Base-by-base conservation (phyloP, 2,888 invertebrate species). In the Sicus ferrugineus region DNA sequence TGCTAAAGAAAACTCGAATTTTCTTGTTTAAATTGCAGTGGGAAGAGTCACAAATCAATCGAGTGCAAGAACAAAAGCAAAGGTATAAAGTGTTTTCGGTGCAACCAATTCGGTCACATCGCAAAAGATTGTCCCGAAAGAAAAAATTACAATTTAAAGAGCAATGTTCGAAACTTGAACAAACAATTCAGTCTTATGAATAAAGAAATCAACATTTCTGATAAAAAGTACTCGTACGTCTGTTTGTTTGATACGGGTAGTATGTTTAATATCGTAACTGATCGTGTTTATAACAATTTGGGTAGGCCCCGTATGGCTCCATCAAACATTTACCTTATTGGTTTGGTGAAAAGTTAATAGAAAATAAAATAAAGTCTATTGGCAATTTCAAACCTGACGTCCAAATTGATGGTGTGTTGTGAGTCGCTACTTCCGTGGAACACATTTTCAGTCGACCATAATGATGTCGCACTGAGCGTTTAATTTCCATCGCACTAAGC, bases 31-130 rank as follows among this genome's bases (percentile, higher is more conserved):
- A 63, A 63, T 63, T 63, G 63, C 21, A 50, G 63, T 16, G 26
- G 30, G 21, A 50, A 63, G 26, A 50, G 63, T 7, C 63, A 63
- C 19, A 63, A 50, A 26, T 63, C 63, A 28, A 63, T 1, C 6
- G 30, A 63, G 19, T 63, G 63, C 63, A 50, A 63, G 30, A 63
- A 50, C 26, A 63, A 63, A 50, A 16, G 19, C 7, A 63, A 63
- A 30, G 63, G 50, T 2, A 50, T 31, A 7, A 63, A 63, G 48
- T 63, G 50, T 30, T 63, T 63, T 19, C 23, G n/a, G 31, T 63
- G 63, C 30, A 63, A 50, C 21, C 19, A 31, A 16, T 50, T 26
- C 14, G 63, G 63, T 9, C 63, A 63, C 21, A 63, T 50, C 6
- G 48, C 50, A 30, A 63, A 64, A 50, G 2, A 52, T 26, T 52